A percentile compares a stretch with the other conserved stretches of the same genome.
Evolutionary conservation across 2,797 vertebrate species (phyloP).

Genomic region (Bovichtus diacanthus): DNA sequence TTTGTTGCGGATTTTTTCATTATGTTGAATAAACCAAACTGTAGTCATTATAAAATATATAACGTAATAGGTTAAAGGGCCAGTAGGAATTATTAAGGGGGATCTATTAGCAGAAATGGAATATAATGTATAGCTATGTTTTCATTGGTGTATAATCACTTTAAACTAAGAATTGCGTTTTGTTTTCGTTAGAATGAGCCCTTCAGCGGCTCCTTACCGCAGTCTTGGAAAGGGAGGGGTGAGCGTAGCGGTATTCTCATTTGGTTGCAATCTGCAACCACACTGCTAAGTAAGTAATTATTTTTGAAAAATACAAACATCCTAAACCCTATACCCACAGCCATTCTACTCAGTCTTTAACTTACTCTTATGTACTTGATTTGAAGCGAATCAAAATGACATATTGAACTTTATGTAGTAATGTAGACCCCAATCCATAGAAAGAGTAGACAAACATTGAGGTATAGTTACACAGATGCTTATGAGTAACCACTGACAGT

Average conservation of each 20-base stretch:
- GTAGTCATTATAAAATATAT: not conserved
- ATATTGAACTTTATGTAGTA: not conserved
- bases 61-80: not conserved
- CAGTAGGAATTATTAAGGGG: too few relatives aligned
- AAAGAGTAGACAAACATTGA: constrained; percentile 1
- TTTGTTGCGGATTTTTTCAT: not conserved
- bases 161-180: too few relatives aligned
- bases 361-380: not conserved
- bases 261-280: too few relatives aligned
- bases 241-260: too few relatives aligned
- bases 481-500: constrained; percentile 41
- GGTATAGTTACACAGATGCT: constrained; percentile 9
- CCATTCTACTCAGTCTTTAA: not conserved
- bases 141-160: too few relatives aligned
- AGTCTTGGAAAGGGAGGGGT: too few relatives aligned
- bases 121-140: too few relatives aligned
- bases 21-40: not conserved
- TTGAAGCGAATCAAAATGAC: not conserved
- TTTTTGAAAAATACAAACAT: not conserved
- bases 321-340: not conserved
- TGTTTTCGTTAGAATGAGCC: too few relatives aligned
- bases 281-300: too few relatives aligned
- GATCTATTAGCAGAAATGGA: too few relatives aligned
- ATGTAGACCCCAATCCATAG: not conserved
- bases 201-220: too few relatives aligned